Percentiles rank a stretch among this genome's conserved stretches.
These are phyloP conservation scores for Rhopalosiphum maidis DNA, from an alignment of 1,140 invertebrate genomes.

Conservation along the genomic window DNA sequence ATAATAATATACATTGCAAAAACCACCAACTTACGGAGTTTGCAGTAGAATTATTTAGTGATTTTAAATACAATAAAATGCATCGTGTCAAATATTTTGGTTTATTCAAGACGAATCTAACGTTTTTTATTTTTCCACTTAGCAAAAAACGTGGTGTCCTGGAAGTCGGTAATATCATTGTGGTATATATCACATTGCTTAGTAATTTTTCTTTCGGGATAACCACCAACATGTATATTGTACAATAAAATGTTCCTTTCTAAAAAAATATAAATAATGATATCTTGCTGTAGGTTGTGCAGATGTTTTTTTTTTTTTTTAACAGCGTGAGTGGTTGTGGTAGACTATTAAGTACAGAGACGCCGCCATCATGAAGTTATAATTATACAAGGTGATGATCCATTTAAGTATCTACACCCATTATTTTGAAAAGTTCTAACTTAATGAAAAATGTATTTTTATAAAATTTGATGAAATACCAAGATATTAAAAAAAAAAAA, in stretches of 20 bases:
- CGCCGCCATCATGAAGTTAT: neutral
- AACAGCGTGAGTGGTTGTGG: neutral
- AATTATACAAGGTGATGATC: neutral
- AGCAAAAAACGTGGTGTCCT: neutral
- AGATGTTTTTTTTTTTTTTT: neutral
- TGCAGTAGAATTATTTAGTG: neutral
- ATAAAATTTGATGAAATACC: neutral
- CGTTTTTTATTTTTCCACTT: neutral
- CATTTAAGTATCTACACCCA: neutral
- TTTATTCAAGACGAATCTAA: neutral
- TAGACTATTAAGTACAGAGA: neutral
- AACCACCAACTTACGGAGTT: neutral
- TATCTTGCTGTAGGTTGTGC: neutral
- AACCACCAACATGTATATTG: neutral
- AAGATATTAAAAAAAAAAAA: neutral
- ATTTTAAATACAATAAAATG: slow-evolving; percentile 1
- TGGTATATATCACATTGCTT: neutral
- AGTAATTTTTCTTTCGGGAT: neutral
- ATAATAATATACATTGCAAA: neutral
- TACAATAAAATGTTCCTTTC: neutral
- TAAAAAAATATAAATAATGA: neutral
- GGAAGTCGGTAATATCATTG: neutral
- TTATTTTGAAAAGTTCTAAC: neutral
- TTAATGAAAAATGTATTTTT: neutral
- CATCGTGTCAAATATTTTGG: neutral